phyloP scores from a whole-genome alignment of 2,888 invertebrate genomes.

The Luffia ferchaultella region DNA sequence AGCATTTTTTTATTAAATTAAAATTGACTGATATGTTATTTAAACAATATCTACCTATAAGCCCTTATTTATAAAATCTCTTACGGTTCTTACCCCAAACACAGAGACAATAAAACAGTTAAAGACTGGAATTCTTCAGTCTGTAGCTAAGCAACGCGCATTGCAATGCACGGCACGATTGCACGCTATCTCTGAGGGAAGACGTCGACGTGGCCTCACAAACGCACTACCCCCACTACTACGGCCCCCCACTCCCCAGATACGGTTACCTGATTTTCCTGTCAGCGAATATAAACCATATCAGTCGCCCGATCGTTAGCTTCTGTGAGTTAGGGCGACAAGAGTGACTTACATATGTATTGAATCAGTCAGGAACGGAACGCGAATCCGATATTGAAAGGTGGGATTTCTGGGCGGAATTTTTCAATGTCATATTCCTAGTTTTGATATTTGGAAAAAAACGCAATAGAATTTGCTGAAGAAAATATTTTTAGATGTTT shows the following conservation, averaged over 20 bases:
- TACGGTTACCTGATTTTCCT: conserved; percentile 23
- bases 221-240: background rate
- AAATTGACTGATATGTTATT: too few species aligned
- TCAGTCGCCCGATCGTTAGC: conserved; percentile 6
- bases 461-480: too few species aligned
- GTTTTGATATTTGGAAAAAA: too few species aligned
- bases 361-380: background rate
- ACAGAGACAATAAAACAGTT: too few species aligned
- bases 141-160: too few species aligned
- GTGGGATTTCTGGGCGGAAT: conserved; percentile 29
- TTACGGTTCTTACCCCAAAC: too few species aligned
- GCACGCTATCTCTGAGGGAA: conserved; percentile 26
- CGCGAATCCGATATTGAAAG: conserved; percentile 29
- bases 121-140: too few species aligned
- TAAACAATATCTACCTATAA: too few species aligned
- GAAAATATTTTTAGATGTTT: too few species aligned
- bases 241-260: conserved; percentile 20
- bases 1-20: too few species aligned
- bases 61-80: too few species aligned
- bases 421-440: too few species aligned
- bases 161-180: conserved; percentile 32
- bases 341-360: background rate
- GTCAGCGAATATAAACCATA: conserved; percentile 18
- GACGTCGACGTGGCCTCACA: background rate
- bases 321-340: background rate